These are phyloP conservation scores for Eudyptes chrysolophus DNA, from an alignment of 2,113 vertebrate genomes.

Conservation along the genomic window DNA sequence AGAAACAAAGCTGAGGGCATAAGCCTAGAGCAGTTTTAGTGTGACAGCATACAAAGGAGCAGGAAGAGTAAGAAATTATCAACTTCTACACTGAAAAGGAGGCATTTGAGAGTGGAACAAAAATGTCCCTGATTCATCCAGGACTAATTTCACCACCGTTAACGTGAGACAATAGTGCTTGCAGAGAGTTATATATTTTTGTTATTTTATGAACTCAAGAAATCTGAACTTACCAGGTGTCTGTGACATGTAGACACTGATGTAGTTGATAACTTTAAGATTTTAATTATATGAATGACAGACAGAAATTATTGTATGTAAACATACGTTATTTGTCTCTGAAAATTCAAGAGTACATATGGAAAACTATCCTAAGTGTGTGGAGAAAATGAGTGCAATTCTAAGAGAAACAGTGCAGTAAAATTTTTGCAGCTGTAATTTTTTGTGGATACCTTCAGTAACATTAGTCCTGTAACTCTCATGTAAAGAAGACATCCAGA, in stretches of 20 bases:
- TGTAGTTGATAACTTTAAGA: background rate
- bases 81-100: background rate
- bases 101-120: background rate
- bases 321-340: background rate
- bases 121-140: background rate
- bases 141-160: background rate
- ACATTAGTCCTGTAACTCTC: background rate
- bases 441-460: background rate
- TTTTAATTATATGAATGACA: background rate
- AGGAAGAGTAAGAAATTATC: background rate
- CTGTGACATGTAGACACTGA: background rate
- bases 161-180: background rate
- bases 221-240: background rate
- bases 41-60: background rate
- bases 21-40: background rate
- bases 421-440: background rate
- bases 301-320: background rate
- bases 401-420: background rate
- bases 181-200: background rate
- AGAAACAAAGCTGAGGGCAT: background rate
- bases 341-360: background rate
- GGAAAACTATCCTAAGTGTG: background rate
- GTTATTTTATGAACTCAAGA: background rate
- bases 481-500: background rate
- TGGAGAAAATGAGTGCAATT: background rate